These are phyloP conservation scores for Nesidiocoris tenuis DNA, from an alignment of 2,888 invertebrate species.

Conservation along the genomic window DNA sequence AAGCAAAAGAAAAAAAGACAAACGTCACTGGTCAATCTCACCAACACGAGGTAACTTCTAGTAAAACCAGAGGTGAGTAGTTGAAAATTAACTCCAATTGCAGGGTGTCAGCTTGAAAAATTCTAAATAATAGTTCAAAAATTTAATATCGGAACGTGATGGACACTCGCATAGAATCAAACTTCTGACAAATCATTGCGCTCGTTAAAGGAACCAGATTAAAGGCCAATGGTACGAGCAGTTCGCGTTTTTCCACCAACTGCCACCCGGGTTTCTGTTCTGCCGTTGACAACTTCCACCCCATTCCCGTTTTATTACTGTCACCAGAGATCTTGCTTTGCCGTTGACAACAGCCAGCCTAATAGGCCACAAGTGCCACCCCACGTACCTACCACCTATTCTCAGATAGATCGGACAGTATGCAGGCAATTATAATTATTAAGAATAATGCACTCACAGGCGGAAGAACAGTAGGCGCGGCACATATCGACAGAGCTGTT, in stretches of 20 bases:
- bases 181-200: neutral
- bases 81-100: no score
- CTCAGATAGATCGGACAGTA: no score
- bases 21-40: no score
- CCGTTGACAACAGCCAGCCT: no score
- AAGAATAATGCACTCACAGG: conserved; percentile 69
- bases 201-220: neutral
- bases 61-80: neutral
- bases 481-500: conserved; percentile 69
- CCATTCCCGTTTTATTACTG: no score
- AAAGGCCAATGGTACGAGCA: neutral
- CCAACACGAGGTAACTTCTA: neutral
- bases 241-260: no score
- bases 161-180: neutral
- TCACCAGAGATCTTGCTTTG: no score
- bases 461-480: conserved; percentile 81
- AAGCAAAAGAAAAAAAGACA: conserved; percentile 46
- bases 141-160: neutral
- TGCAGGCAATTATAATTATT: no score
- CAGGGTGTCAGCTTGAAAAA: neutral
- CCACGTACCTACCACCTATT: no score
- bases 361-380: no score
- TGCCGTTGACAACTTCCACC: no score
- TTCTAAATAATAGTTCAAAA: neutral
- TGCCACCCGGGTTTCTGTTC: no score